Base-by-base conservation (phyloP, 2,113 vertebrate genomes). In the Sinocyclocheilus anophthalmus region DNA sequence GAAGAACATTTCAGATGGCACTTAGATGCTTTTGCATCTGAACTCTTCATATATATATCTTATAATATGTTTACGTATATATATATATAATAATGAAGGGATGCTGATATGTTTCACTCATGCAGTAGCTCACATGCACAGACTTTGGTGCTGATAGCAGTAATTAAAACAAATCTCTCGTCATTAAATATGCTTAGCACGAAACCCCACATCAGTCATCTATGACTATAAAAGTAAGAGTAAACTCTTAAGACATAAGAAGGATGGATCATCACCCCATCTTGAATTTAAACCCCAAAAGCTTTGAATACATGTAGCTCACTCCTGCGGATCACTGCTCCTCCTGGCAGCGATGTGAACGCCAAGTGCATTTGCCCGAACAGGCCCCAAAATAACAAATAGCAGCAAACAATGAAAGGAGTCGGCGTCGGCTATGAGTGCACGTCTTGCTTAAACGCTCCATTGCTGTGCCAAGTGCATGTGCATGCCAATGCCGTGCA, bases 401-500 rank as follows among this genome's bases (percentile, higher is more conserved):
- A 11, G 39, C 50, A 5, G 53, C 59, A 84, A 89, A 90, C 86
- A 86, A 63, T 76, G 50, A 79, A 63, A 85, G 57, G 9, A 72
- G 70, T 33, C 30, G 18, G 50, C 48, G 69, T 30, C 79, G 57
- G 16, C 61, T 59, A 6, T 65, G 26, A 84, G 37, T 67, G 69
- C 63, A 37, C 37, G 63, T 24, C 83, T 72, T 18, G 9, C 50
- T 70, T 63, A 86, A 88, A 91, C 13, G 78, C 90, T 88, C 20
- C 39, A 63, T 76, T 73, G 77, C 85, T 42, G 55, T 87, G 89
- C 79, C 81, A 88, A 88, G 72, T 88, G 79, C 24, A 8, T 30
- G 65, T 57, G 8, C 22, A 63, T 83, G 89, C 86, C 53, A 80
- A 65, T 26, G 45, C 55, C 22, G 53, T 81, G 70, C 80, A 53